A percentile compares a stretch with the other conserved stretches of the same genome.
Conservation (phyloP, 53 echinoderm and acorn worm genomes). For the Stichopus horrens region DNA sequence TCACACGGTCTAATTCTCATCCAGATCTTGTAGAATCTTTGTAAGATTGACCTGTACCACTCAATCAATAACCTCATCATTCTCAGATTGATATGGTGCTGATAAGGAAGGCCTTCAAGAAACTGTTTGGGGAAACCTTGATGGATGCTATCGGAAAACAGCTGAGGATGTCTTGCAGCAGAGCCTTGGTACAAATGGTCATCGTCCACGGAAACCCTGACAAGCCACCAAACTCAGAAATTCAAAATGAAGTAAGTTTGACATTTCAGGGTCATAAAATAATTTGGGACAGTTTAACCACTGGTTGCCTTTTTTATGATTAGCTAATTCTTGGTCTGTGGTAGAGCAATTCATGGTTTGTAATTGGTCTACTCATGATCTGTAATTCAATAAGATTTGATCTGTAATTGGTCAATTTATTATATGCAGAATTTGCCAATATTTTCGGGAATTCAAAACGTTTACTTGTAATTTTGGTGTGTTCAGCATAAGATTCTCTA, state of each 20-base stretch:
- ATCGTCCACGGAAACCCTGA: constrained; percentile 64
- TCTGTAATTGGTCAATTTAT: no score
- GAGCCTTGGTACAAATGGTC: constrained; percentile 75
- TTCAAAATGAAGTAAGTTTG: constrained; percentile 36
- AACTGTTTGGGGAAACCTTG: constrained; percentile 64
- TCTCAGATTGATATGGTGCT: constrained; percentile 74
- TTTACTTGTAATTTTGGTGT: no score
- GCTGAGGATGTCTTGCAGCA: constrained; percentile 68
- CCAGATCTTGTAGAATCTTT: neutral
- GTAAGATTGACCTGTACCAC: neutral
- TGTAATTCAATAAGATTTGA: no score
- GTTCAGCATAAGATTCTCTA: no score
- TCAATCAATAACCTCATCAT: neutral
- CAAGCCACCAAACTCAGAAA: constrained; percentile 44
- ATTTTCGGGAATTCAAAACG: no score
- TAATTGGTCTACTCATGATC: no score
- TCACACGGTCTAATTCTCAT: neutral
- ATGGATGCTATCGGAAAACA: constrained; percentile 63
- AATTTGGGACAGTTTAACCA: no score
- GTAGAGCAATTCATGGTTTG: no score
- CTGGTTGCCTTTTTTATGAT: no score
- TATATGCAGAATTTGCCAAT: no score
- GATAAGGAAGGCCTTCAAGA: constrained; percentile 77
- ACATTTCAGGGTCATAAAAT: neutral
- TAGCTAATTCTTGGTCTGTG: no score